Base-by-base conservation (phyloP, 2,888 invertebrate species). In the Seladonia tumulorum region DNA sequence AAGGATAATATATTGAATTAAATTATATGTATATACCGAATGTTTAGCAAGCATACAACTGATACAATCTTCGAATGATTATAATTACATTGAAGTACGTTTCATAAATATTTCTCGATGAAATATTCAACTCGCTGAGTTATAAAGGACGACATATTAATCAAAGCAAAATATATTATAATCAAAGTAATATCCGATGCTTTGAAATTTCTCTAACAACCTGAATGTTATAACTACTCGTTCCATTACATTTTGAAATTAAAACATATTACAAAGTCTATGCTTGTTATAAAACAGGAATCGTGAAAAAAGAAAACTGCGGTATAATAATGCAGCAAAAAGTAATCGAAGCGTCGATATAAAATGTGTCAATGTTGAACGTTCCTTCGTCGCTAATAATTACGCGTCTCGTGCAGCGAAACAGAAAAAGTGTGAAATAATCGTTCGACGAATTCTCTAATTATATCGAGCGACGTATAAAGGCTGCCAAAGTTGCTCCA, bases 381-480 rank as follows among this genome's bases (percentile, higher is more conserved):
- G 22, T 39, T 68, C 68, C 22, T 22, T 39, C 68, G 12, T 12
- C 68, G 39, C 10, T 68, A 39, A 68, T 68, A 39, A 68, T 22
- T 68, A 39, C 68, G 5, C 14, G n/a, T n/a, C n/a, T 22, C n/a
- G 42, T 12, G 5, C 42, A n/a, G n/a, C 14, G n/a, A 14, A 70
- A 70, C 70, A 70, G 42, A 45, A 70, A 42, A 70, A 29, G 63
- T 63, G 14, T 18, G 7, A 35, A 70, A 70, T 14, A 70, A 70
- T 42, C 42, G n/a, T 42, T n/a, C 70, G 70, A 70, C 70, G n/a
- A 70, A 70, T 42, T 39, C 70, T n/a, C 35, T 16, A 63, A 45
- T 76, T 45, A 72, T 25, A 45, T 57, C n/a, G n/a, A 18, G n/a
- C 39, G 39, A 35, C 39, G 74, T 16, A 53, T n/a, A 47, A 57